Evolutionary conservation across 2,113 vertebrate genomes (phyloP).

Genomic region (Trogon surrucura): DNA sequence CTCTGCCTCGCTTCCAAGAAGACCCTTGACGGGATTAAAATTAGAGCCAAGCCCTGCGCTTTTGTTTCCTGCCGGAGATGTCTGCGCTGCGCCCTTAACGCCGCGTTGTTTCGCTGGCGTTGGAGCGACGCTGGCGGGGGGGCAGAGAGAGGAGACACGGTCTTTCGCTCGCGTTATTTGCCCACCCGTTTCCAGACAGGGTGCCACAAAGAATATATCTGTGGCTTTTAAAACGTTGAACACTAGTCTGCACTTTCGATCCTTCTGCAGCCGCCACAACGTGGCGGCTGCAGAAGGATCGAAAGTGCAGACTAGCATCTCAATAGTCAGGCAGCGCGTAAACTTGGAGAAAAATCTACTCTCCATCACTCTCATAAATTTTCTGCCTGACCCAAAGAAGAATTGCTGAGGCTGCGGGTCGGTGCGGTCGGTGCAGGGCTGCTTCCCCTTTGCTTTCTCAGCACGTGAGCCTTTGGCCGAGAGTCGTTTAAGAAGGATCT

Average conservation of each 20-base stretch:
- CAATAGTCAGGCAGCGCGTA: neutral
- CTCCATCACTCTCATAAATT: neutral
- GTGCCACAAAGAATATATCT: neutral
- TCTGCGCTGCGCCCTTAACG: neutral
- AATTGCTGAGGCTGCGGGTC: neutral
- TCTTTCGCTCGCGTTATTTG: fast-evolving
- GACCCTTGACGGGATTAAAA: slow-evolving; percentile 61
- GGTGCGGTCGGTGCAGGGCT: neutral
- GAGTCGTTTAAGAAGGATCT: neutral
- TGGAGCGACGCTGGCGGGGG: neutral
- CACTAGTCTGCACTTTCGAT: fast-evolving
- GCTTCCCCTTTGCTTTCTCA: neutral
- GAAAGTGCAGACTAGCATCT: fast-evolving
- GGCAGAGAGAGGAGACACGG: neutral
- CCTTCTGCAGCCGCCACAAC: neutral
- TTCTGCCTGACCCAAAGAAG: neutral
- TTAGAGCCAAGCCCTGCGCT: slow-evolving; percentile 4
- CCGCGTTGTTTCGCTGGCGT: neutral
- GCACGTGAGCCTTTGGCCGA: neutral
- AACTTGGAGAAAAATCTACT: neutral
- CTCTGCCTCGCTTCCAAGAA: slow-evolving; percentile 40
- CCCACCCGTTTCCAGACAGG: fast-evolving
- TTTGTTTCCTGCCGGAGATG: neutral
- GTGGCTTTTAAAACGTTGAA: too few species aligned
- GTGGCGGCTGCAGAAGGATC: neutral